These are phyloP conservation scores for Chrysochloris asiatica DNA, from an alignment of 2,113 vertebrate genomes.

Conservation along the genomic window DNA sequence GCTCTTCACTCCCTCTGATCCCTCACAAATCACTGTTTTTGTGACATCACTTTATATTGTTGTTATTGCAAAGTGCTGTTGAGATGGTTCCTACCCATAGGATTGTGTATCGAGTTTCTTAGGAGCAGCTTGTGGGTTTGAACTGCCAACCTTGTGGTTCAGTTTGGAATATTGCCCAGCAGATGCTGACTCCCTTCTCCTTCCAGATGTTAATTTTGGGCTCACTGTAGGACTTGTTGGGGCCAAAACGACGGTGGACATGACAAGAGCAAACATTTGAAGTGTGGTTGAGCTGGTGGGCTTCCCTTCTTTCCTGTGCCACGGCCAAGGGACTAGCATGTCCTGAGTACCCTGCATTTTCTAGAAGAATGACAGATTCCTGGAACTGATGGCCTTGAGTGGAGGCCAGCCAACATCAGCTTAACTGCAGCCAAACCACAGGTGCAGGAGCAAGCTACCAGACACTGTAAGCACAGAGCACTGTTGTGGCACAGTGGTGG, in stretches of 20 bases:
- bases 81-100: too few relatives aligned
- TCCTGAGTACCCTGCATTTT: not conserved
- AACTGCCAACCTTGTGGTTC: too few relatives aligned
- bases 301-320: too few relatives aligned
- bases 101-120: too few relatives aligned
- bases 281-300: not conserved
- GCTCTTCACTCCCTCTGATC: not conserved
- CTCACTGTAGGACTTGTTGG: not conserved
- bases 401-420: not conserved
- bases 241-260: not conserved
- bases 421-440: not conserved
- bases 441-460: not conserved
- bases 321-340: fast-evolving
- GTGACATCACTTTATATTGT: not conserved
- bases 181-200: too few relatives aligned
- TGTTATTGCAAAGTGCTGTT: too few relatives aligned
- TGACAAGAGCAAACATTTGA: not conserved
- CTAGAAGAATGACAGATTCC: not conserved
- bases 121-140: too few relatives aligned
- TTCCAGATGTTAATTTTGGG: not conserved
- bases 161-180: not conserved
- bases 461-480: not conserved
- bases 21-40: not conserved
- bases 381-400: not conserved
- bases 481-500: too few relatives aligned